Percentiles rank a stretch among this genome's conserved stretches.
Evolutionary conservation across 37 sponge, comb jelly and placozoan species (phyloP).

Genomic region (Haliclona indistincta): DNA sequence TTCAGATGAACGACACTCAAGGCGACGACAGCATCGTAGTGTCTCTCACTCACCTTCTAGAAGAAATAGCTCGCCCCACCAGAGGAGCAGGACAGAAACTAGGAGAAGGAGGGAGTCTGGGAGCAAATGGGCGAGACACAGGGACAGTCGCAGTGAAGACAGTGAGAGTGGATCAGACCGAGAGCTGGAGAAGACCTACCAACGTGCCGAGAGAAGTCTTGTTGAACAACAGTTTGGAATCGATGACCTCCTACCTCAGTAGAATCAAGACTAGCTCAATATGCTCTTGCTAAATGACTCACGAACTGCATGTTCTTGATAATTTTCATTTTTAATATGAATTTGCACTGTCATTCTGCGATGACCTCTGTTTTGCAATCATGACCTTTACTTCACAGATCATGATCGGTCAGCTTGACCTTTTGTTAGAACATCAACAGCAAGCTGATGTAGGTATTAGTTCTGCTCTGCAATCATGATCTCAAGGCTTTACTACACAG

Average conservation of each 20-base stretch:
- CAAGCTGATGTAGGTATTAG: too few species aligned
- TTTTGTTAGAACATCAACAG: too few species aligned
- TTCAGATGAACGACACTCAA: neutral
- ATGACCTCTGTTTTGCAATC: too few species aligned
- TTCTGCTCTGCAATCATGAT: too few species aligned
- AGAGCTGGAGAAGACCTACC: neutral
- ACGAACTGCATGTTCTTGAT: too few species aligned
- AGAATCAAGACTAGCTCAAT: too few species aligned
- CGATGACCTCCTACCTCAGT: neutral
- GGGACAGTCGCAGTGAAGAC: neutral
- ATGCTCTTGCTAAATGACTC: too few species aligned
- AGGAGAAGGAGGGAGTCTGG: neutral
- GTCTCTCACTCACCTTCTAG: neutral
- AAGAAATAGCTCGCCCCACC: neutral
- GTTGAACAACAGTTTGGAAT: conserved; percentile 4
- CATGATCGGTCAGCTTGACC: too few species aligned
- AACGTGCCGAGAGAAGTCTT: neutral
- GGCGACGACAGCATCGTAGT: neutral
- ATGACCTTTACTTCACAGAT: too few species aligned
- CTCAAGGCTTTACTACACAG: too few species aligned
- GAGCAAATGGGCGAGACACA: neutral
- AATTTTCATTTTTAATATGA: too few species aligned
- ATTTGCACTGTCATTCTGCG: too few species aligned
- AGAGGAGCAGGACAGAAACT: neutral
- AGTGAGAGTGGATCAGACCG: neutral